Percentiles rank a stretch among this genome's conserved stretches.
Conservation (phyloP, 2,888 invertebrate genomes). For the Ecliptopera silaceata region DNA sequence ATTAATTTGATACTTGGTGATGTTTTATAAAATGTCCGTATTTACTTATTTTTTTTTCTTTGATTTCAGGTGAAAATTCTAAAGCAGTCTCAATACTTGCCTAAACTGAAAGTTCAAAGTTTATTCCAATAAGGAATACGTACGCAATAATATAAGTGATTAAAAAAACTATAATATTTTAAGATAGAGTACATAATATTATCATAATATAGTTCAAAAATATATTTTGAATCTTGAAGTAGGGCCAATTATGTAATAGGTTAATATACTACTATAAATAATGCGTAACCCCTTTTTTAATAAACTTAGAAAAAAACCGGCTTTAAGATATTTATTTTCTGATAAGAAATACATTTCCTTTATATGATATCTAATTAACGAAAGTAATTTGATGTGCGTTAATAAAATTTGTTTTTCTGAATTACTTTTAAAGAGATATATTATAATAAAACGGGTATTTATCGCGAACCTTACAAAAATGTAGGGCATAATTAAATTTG, state of each 20-base stretch:
- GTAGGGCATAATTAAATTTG: too few species aligned
- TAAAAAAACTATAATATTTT: conserved; percentile 20
- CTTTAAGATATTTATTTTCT: too few species aligned
- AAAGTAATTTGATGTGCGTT: too few species aligned
- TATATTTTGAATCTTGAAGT: conserved; percentile 40
- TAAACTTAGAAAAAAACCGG: conserved; percentile 1
- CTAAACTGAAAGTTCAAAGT: conserved; percentile 74
- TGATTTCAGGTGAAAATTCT: conserved; percentile 68
- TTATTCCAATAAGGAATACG: conserved; percentile 66
- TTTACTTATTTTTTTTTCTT: conserved; percentile 34
- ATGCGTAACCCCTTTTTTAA: conserved; percentile 8
- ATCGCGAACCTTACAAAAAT: too few species aligned
- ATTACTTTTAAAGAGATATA: too few species aligned
- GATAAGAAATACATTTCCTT: too few species aligned
- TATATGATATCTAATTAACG: too few species aligned
- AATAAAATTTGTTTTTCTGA: too few species aligned
- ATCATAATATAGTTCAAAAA: conserved; percentile 30
- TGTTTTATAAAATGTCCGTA: too few species aligned
- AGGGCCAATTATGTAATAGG: conserved; percentile 55
- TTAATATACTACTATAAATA: conserved; percentile 24
- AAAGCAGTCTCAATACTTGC: conserved; percentile 65
- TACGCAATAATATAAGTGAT: conserved; percentile 24
- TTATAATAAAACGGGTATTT: too few species aligned
- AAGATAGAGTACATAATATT: conserved; percentile 25
- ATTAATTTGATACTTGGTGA: background rate